phyloP scores from a whole-genome alignment of 2,797 vertebrate species.

The Xiphorhynchus erythropygius region DNA sequence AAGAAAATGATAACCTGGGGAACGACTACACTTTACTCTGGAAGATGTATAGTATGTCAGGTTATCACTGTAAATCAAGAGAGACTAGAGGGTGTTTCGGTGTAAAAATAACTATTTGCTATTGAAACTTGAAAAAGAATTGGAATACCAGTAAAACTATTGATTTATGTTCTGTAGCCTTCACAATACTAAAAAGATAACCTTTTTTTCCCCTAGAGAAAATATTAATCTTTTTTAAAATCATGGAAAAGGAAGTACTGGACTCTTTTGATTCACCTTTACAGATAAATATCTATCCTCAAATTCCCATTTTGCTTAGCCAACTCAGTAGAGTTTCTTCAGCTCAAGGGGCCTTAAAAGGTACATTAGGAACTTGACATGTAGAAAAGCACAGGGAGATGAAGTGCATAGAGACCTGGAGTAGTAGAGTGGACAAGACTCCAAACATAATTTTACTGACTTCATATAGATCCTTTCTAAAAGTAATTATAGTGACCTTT shows the following conservation, averaged over 20 bases:
- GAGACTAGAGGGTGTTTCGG: background rate
- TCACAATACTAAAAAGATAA: background rate
- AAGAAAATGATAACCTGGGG: conserved; percentile 35
- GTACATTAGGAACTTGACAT: background rate
- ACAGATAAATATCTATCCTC: background rate
- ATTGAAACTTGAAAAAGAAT: conserved; percentile 15
- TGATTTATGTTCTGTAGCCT: conserved; percentile 22
- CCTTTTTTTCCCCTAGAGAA: background rate
- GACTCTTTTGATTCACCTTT: background rate
- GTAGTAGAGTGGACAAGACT: background rate
- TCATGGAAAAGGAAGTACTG: background rate
- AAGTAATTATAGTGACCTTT: background rate
- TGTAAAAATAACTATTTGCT: conserved; percentile 41
- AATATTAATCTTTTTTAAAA: conserved; percentile 24
- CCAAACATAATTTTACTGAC: background rate
- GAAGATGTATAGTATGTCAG: conserved; percentile 11
- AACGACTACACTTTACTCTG: background rate
- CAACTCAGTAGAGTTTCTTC: background rate
- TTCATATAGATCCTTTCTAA: background rate
- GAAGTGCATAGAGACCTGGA: background rate
- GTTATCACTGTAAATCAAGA: conserved; percentile 40
- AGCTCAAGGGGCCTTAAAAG: background rate
- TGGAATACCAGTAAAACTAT: background rate
- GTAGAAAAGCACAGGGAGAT: background rate
- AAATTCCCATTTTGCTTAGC: background rate